Evolutionary conservation across 2,113 vertebrate species (phyloP), one percentile per base, ranked within the genome.

Genomic region (Dipodomys ordii): DNA sequence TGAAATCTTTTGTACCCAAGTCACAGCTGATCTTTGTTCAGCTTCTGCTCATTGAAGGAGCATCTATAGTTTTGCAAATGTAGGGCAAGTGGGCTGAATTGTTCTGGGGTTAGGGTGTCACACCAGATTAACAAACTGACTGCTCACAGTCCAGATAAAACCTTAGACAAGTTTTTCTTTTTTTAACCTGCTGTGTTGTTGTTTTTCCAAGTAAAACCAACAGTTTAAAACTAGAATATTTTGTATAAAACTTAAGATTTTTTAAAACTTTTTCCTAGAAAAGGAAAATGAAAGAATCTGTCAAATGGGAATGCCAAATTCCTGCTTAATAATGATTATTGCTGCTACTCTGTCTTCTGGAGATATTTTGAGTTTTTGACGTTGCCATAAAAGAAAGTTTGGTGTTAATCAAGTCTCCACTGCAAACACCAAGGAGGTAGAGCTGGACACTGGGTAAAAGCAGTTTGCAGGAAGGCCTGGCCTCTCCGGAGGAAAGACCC

Each of bases 211-310:
- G 64, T 65, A 73, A 90, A 78, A 3, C 35, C 67, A 79, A 87
- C 30, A 77, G 4, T 82, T 93, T 91, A 87, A 96, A 95, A 88
- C 35, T 32, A 67, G 79, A 94, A 25, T 64, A 28, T 62, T 96
- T 83, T 62, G 16, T 71, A 44, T 90, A 76, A 87, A 96, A 87
- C 46, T 79, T 77, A 82, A 85, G 69, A 65, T 93, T 83, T 49
- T 23, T 3, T 27, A 27, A 57, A 57, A 57, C 49, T 44, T 84
- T 28, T 19, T 90, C 53, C 39, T 65, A 11, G 82, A 83, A 76
- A 88, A 2, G 1, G 4, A 53, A 84, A 25, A 44, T 74, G 30
- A 22, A 49, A 83, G 68, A 71, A 49, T 84, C 44, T 30, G 39
- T 32, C 11, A 22, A 32, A 39, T 11, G 0, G 68, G 86, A 68